Base-by-base conservation (phyloP, 1,140 invertebrate species). In the Leptestheria dahalacensis region DNA sequence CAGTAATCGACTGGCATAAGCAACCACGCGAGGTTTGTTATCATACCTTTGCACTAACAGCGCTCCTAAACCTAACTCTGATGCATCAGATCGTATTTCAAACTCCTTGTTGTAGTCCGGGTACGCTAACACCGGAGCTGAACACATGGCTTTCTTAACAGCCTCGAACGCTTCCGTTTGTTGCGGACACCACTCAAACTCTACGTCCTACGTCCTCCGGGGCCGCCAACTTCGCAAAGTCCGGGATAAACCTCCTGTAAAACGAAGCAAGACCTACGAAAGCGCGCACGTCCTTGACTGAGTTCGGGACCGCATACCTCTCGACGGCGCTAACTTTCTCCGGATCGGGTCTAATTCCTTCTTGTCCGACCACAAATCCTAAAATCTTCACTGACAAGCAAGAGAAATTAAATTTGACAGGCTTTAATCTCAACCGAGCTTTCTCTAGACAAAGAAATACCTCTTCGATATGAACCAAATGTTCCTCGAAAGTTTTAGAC, bases 1-100 rank as follows among this genome's bases (percentile, higher is more conserved):
- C 11, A 74, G 61, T 11, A 63, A 70, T 57, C 67, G 61, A 53
- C 67, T 70, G 3, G 68, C 63, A 62, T 69, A 76, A 29, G 60
- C 62, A 20, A 64, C 61, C 2, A 64, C 64, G 23, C 62, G 62
- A n/a, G 70, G 65, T 2, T 51, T 24, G 0, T 60, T 64, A 1
- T 68, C 64, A 2, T 62, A 15, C 11, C 65, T 63, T 59, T 75
- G 71, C 0, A 60, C 62, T 0, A 72, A 55, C 0, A 73, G 64
- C 1, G 65, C 68, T 0, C 69, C 73, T 1, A 70, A 55, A 0
- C 69, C 72, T 1, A 57, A 54, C 46, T 56, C 64, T 24, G 65
- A 66, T 0, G 71, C 71, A 63, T 73, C 67, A 23, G 60, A 64
- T 20, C 50, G 29, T 12, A 65, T 25, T 10, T 59, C 62, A 47